Evolutionary conservation across 1,140 invertebrate species (phyloP).

Genomic region (Drosophila pseudoobscura): DNA sequence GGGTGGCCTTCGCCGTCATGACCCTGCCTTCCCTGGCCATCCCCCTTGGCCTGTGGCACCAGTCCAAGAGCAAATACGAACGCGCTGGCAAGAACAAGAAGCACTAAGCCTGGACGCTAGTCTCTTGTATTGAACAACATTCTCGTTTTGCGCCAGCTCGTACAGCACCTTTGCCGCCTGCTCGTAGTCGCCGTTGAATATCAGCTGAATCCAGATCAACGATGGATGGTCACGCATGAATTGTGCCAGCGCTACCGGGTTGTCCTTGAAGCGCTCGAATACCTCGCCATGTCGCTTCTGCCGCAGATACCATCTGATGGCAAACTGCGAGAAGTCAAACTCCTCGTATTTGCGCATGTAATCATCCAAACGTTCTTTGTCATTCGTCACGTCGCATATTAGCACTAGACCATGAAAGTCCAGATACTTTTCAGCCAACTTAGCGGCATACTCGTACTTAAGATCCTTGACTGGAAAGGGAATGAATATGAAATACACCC

Average conservation of each 20-base stretch:
- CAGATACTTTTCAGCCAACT: slow-evolving; percentile 94
- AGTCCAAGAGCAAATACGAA: slow-evolving; percentile 97
- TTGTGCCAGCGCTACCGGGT: slow-evolving; percentile 83
- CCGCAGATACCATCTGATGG: slow-evolving; percentile 88
- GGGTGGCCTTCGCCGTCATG: slow-evolving; percentile 98
- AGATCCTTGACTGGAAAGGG: slow-evolving; percentile 87
- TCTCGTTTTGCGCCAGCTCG: slow-evolving; percentile 87
- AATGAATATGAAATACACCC: neutral
- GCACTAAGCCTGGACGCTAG: slow-evolving; percentile 61
- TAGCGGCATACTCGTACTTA: slow-evolving; percentile 91
- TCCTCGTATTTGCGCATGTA: slow-evolving; percentile 91
- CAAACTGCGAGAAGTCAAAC: slow-evolving; percentile 87
- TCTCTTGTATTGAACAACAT: slow-evolving; percentile 22
- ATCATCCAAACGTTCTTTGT: slow-evolving; percentile 89
- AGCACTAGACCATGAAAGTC: slow-evolving; percentile 93
- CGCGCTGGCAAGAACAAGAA: slow-evolving; percentile 89
- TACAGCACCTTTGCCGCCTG: slow-evolving; percentile 87
- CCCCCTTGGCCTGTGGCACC: slow-evolving; percentile 96
- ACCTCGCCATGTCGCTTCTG: too few relatives aligned
- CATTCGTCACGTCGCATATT: slow-evolving; percentile 90
- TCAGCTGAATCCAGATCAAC: slow-evolving; percentile 91
- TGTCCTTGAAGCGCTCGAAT: slow-evolving; percentile 85
- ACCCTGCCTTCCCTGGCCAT: slow-evolving; percentile 96
- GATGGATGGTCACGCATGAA: slow-evolving; percentile 89
- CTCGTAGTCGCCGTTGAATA: slow-evolving; percentile 87